phyloP scores from a whole-genome alignment of 2,888 invertebrate genomes.

The Aleiodes alternator region DNA sequence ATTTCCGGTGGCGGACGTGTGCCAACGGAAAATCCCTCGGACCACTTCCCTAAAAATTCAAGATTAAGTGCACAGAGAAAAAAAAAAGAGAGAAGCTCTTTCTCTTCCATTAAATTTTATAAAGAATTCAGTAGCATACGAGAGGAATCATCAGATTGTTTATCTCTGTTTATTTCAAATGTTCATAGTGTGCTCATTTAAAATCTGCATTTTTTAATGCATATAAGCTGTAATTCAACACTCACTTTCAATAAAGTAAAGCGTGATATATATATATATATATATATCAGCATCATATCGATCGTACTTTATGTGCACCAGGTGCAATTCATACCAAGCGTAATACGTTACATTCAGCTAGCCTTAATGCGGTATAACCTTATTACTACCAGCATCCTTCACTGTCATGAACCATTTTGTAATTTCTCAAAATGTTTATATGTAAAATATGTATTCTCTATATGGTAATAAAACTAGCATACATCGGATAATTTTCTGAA shows the following conservation, averaged over 20 bases:
- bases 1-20: constrained; percentile 41
- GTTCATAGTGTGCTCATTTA: no score
- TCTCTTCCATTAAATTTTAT: background rate
- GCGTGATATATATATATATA: constrained; percentile 59
- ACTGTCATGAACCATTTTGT: constrained; percentile 18
- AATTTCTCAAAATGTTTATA: background rate
- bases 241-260: background rate
- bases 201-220: constrained; percentile 40
- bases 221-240: constrained; percentile 43
- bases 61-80: constrained; percentile 10
- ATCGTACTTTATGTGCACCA: constrained; percentile 56
- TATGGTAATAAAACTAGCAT: no score
- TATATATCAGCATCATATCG: constrained; percentile 66
- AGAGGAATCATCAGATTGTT: no score
- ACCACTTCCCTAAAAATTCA: constrained; percentile 17
- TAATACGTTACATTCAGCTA: constrained; percentile 50
- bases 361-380: constrained; percentile 50
- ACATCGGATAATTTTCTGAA: no score
- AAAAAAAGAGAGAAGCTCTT: background rate
- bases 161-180: background rate
- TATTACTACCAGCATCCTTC: constrained; percentile 11
- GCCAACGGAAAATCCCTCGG: constrained; percentile 25
- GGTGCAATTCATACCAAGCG: constrained; percentile 52
- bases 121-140: no score
- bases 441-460: background rate